Base-by-base conservation (phyloP, 2,113 vertebrate species). In the Anthoscopus minutus region DNA sequence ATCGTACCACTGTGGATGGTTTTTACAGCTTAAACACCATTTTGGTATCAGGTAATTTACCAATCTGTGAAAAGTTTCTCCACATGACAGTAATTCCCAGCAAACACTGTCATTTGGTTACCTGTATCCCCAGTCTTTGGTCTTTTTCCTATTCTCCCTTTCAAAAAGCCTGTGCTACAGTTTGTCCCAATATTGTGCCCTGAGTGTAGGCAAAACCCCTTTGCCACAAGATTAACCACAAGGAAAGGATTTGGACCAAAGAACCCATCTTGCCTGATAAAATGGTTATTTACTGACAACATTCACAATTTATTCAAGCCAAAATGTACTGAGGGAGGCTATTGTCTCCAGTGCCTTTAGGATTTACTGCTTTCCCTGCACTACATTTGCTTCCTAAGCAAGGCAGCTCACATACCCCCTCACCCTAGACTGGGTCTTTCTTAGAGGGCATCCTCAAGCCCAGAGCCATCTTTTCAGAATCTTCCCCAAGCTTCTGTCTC, bases 11-110 rank as follows among this genome's bases (percentile, higher is more conserved):
- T 81, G 20, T 13, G 44, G 73, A 76, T 54, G 40, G 9, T 71
- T 94, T 89, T 87, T 79, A 80, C 35, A 92, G 76, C 42, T 96
- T 92, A 90, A 96, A 95, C 42, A 86, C 35, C 20, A 66, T 88
- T 76, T 66, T 77, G 33, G 74, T 92, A 89, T 57, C 88, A 94
- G 57, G 44, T 96, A 96, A 93, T 93, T 89, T 51, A 93, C 48
- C 48, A 71, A 61, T 62, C 62, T 51, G 30, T 37, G 40, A 22
- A 57, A 94, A 73, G 38, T 82, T 95, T 93, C 64, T 83, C 87
- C 64, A 71, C 53, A 80, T 48, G 60, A 73, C 47, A 66, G 37
- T 44, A 77, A 81, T 73, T 92, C 81, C 24, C 50, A 83, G 33
- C 15, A 72, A 91, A 81, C 38, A 50, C 18, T 73, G 50, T 69